These are phyloP conservation scores for Pelodiscus sinensis DNA, from an alignment of 2,113 vertebrate species.

Conservation along the genomic window DNA sequence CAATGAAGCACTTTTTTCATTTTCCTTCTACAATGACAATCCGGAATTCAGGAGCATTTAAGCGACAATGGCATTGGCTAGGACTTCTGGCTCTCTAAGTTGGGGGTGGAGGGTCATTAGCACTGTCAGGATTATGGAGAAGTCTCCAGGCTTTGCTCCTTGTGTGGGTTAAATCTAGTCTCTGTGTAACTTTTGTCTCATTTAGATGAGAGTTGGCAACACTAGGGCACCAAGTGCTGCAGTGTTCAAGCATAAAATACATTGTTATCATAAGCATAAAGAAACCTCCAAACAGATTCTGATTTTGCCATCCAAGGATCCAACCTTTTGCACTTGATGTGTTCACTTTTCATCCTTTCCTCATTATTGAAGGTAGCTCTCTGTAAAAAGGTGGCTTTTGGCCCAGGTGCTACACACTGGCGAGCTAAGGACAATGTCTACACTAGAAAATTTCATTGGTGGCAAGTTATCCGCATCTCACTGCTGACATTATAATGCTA, in stretches of 20 bases:
- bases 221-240: not conserved
- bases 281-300: not conserved
- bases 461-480: not conserved
- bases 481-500: not conserved
- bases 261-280: not conserved
- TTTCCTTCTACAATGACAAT: no score
- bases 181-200: no score
- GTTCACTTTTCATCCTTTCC: not conserved
- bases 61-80: no score
- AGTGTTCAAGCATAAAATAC: not conserved
- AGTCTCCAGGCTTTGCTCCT: no score
- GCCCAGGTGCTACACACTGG: not conserved
- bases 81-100: no score
- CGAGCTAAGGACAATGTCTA: not conserved
- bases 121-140: no score
- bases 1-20: no score
- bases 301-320: not conserved
- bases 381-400: not conserved
- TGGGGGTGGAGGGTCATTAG: no score
- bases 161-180: no score
- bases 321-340: not conserved
- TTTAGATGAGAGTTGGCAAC: not conserved
- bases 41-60: no score
- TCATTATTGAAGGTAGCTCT: not conserved
- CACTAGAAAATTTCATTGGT: not conserved